These are phyloP conservation scores for Knipowitschia caucasica DNA, from an alignment of 2,797 vertebrate genomes.

Conservation along the genomic window DNA sequence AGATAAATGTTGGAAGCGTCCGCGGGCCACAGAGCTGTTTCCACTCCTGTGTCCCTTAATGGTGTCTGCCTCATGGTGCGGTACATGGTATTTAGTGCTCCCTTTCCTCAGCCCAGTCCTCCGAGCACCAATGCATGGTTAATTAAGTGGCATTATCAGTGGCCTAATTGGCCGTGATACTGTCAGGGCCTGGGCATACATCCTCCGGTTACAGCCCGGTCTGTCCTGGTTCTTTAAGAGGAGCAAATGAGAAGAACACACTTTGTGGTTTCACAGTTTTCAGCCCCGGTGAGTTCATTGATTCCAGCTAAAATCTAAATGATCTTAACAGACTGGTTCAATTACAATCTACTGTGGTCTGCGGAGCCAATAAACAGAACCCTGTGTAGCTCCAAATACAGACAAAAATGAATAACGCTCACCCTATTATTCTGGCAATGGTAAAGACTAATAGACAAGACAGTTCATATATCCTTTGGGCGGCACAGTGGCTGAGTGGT, in stretches of 20 bases:
- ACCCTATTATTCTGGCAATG: too few relatives aligned
- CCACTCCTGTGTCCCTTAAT: conserved; percentile 2
- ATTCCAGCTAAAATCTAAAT: background rate
- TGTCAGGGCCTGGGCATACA: conserved; percentile 49
- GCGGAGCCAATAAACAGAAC: background rate
- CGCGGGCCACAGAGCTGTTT: background rate
- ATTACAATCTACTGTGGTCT: background rate
- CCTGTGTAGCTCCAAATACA: background rate
- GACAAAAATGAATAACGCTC: too few relatives aligned
- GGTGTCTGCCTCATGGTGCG: conserved; percentile 1
- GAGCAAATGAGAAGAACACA: conserved; percentile 1
- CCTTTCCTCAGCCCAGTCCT: conserved; percentile 18
- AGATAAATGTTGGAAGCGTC: background rate
- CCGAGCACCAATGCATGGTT: conserved; percentile 48
- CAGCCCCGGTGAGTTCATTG: conserved; percentile 2
- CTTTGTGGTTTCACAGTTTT: conserved; percentile 2
- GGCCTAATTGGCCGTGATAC: conserved; percentile 66
- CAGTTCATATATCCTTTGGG: too few relatives aligned
- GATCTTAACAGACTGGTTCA: background rate
- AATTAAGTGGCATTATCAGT: conserved; percentile 66
- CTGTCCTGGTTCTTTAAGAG: conserved; percentile 21
- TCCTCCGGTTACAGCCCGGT: conserved; percentile 35
- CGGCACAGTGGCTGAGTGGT: too few relatives aligned
- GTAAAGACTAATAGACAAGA: too few relatives aligned
- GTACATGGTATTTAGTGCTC: conserved; percentile 8